A percentile compares a stretch with the other conserved stretches of the same genome.
Conservation (phyloP, 2,113 vertebrate species). For the Laterallus jamaicensis region DNA sequence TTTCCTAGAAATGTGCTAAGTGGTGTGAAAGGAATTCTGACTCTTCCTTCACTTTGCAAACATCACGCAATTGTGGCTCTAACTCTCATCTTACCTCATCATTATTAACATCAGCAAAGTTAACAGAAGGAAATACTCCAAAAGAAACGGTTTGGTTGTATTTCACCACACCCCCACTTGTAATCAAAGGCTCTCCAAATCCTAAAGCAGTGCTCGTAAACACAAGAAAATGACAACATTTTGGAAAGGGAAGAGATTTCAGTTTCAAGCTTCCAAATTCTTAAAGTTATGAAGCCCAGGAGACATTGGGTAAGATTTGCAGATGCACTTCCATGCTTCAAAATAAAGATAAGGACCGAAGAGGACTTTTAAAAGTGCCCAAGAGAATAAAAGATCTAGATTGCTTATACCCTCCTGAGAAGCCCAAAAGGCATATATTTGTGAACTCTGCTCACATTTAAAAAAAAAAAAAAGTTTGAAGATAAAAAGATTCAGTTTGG, state of each 20-base stretch:
- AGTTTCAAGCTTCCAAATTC: background rate
- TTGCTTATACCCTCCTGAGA: background rate
- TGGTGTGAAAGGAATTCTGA: background rate
- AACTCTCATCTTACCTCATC: background rate
- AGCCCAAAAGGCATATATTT: background rate
- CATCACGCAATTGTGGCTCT: background rate
- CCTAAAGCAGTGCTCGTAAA: background rate
- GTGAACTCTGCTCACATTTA: background rate
- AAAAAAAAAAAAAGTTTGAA: background rate
- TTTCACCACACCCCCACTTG: background rate
- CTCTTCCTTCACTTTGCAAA: background rate
- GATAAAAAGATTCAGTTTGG: background rate
- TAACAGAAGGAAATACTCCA: background rate
- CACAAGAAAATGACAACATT: background rate
- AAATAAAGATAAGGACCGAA: background rate
- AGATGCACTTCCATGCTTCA: background rate
- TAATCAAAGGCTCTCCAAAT: background rate
- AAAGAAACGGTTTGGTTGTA: background rate
- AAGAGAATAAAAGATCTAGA: background rate
- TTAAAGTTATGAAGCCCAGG: background rate
- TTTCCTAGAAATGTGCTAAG: background rate
- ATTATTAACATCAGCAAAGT: background rate
- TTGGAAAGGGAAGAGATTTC: background rate
- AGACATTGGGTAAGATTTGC: background rate
- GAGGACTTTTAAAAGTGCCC: background rate